A percentile compares a stretch with the other conserved stretches of the same genome.
Conservation (phyloP, 2,113 vertebrate genomes). For the Ailuropoda melanoleuca region DNA sequence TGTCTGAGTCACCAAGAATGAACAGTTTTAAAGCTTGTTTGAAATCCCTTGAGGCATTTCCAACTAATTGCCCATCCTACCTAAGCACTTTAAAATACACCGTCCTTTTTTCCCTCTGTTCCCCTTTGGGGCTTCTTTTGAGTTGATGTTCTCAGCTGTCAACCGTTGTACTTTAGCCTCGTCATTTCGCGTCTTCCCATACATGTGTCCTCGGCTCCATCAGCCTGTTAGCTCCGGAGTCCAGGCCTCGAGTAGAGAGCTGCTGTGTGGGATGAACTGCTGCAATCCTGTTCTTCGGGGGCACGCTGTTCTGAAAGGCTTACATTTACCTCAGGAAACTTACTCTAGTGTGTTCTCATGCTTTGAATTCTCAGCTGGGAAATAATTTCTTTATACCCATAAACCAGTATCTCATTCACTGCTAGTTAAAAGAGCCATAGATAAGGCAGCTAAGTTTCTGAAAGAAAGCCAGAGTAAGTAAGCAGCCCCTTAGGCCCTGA, state of each 20-base stretch:
- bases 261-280: not conserved
- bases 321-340: constrained; percentile 62
- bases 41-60: constrained; percentile 50
- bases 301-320: not conserved
- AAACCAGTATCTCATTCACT: constrained; percentile 7
- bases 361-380: constrained; percentile 16
- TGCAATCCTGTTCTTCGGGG: not conserved
- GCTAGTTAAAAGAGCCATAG: constrained; percentile 49
- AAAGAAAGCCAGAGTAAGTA: not conserved
- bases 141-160: not conserved
- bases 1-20: constrained; percentile 48
- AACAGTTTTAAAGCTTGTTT: constrained; percentile 32
- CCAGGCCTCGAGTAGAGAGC: not conserved
- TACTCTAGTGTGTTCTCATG: not conserved
- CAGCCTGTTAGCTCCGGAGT: not conserved
- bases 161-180: not conserved
- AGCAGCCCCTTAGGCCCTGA: not conserved
- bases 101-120: not conserved
- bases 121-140: not conserved
- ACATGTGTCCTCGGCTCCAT: not conserved
- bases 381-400: not conserved
- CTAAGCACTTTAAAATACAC: constrained; percentile 42
- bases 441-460: not conserved
- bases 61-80: not conserved
- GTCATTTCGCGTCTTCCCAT: not conserved